Evolutionary conservation across 2,797 vertebrate species (phyloP), one percentile per base, ranked within the genome.

Genomic region (Caiman crocodilus): DNA sequence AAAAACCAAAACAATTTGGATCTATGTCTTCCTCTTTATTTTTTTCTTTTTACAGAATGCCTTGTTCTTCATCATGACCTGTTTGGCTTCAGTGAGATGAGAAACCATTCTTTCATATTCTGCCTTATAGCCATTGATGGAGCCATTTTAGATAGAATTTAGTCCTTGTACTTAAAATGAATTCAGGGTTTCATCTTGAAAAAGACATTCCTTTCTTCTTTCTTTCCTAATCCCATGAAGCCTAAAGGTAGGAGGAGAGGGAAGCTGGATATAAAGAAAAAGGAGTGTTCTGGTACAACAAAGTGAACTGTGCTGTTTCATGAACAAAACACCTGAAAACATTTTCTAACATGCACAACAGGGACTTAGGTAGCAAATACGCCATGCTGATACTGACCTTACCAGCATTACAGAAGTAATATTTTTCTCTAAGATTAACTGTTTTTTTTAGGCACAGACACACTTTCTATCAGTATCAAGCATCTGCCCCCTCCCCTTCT

Each of bases 161-260:
- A 93, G 74, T 94, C 71, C 82, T 88, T 79, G 77, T 80, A 94
- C 80, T 90, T 92, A 88, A 97, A 94, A 94, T 92, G 80, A 95
- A 90, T 96, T 94, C 73, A 73, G 26, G 83, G 84, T 92, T 96
- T 95, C 75, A 92, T 96, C 85, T 94, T 95, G 91, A 95, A 96
- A 93, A 95, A 82, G 81, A 59, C 67, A 14, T 94, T 96, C 78
- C n/a, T 96, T 95, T 76, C 74, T 95, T 96, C 82, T 83, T 89
- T 95, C 83, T 74, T 90, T 92, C 82, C 55, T 84, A 95, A 96
- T 97, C 93, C 96, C 96, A 97, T 87, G 94, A 96, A 97, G 64
- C 84, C 94, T 94, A 76, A 95, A 95, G 79, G 90, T 77, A 91
- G 82, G 55, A 59, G 92, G 81, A 91, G 89, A 95, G 74, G 76